Percentiles rank a stretch among this genome's conserved stretches.
Conservation (phyloP, 2,888 invertebrate genomes). For the Homarus gammarus region DNA sequence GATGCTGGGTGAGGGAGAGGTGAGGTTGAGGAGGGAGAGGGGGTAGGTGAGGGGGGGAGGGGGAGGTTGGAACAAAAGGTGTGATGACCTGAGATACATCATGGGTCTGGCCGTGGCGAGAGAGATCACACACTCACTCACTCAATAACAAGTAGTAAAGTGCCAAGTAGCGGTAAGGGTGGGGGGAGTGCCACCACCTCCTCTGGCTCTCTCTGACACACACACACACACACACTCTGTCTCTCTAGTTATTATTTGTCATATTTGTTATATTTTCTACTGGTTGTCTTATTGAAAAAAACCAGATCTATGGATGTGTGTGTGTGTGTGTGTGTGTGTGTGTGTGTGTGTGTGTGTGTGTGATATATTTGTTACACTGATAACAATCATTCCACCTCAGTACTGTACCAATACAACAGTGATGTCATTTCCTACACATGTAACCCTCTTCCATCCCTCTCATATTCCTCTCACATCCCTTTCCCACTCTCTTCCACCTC, state of each 20-base stretch:
- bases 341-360: background rate
- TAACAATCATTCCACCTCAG: no score
- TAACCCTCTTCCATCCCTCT: no score
- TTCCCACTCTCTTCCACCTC: no score
- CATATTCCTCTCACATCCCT: no score
- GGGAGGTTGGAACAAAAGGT: background rate
- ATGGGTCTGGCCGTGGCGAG: background rate
- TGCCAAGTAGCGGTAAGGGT: background rate
- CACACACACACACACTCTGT: no score
- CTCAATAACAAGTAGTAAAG: background rate
- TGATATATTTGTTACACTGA: no score
- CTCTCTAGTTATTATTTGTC: no score
- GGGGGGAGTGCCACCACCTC: background rate
- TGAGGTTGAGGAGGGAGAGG: background rate
- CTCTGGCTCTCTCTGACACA: conserved; percentile 20
- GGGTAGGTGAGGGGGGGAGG: background rate
- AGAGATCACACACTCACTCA: background rate
- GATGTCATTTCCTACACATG: no score
- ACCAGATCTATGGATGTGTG: background rate
- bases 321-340: conserved; percentile 20
- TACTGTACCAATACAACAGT: no score
- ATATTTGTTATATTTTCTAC: no score
- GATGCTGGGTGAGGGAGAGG: background rate
- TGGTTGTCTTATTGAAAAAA: background rate
- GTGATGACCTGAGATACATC: conserved; percentile 14